phyloP scores from a whole-genome alignment of 1,140 invertebrate genomes.

The Drosophila eugracilis region DNA sequence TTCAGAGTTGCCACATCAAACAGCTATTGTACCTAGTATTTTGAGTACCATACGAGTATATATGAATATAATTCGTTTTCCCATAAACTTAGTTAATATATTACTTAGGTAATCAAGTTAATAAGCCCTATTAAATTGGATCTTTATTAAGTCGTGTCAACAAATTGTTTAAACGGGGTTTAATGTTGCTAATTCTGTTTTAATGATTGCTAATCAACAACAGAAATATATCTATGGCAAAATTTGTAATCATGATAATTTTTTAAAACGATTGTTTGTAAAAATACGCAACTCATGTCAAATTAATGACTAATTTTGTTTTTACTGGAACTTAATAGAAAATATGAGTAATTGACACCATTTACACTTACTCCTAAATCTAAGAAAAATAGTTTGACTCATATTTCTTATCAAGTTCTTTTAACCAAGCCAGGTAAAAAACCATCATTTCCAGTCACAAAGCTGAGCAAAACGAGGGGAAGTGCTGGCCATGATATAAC shows the following conservation, averaged over 20 bases:
- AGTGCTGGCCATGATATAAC: constrained; percentile 60
- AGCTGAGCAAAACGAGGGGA: not conserved
- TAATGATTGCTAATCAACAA: not conserved
- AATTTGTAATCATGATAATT: too few species aligned
- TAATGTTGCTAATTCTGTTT: not conserved
- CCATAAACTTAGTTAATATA: not conserved
- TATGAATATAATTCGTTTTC: not conserved
- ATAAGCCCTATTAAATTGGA: too few species aligned
- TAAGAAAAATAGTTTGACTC: not conserved
- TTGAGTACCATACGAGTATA: not conserved
- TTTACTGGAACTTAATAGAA: too few species aligned
- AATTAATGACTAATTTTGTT: not conserved
- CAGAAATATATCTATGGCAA: too few species aligned
- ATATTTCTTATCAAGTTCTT: constrained; percentile 1
- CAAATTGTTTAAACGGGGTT: not conserved
- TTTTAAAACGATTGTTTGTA: too few species aligned
- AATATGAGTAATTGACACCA: not conserved
- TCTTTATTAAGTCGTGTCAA: too few species aligned
- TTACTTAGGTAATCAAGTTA: too few species aligned
- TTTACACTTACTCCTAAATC: not conserved
- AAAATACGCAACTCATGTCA: not conserved
- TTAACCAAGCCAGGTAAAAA: constrained; percentile 25
- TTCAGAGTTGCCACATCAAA: constrained; percentile 43
- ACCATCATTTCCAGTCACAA: constrained; percentile 7
- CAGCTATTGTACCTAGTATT: constrained; percentile 1